Base-by-base conservation (phyloP, 2,888 invertebrate species). In the Metellina segmentata region DNA sequence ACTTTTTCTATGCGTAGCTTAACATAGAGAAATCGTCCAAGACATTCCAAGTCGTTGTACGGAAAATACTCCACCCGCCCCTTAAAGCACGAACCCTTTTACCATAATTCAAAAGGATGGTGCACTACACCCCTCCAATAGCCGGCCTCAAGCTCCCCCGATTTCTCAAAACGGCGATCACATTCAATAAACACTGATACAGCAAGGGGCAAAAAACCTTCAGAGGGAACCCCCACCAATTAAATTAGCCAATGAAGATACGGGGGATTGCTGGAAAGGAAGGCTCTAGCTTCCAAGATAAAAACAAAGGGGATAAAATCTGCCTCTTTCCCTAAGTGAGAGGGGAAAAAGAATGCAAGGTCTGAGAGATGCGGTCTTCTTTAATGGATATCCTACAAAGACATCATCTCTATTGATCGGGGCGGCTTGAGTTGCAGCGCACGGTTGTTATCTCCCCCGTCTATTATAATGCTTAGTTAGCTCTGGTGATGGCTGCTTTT, bases 391-490 rank as follows among this genome's bases (percentile, higher is more conserved):
- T 53, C 75, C 75, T 48, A 34, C 75, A 74, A 75, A 75, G 61
- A 20, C 61, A 75, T 85, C 61, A 85, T 77, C 85, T 16, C 13
- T 16, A 77, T 85, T 85, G 85, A 85, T 85, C 75, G n/a, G n/a
- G 8, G 7, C 7, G 53, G 51, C 72, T 83, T 83, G n/a, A 75
- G 85, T 75, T 51, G 19, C 71, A 72, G 13, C 48, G 71, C 51
- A 19, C 19, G n/a, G 52, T n/a, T 72, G 19, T 72, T 69, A 69
- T 70, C 52, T 16, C 51, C 49, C 48, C 48, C n/a, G 71, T 71
- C 82, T 72, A 51, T 82, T 82, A 82, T 82, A 82, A 72, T 82
- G 82, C 52, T 19, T 72, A 72, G 71, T 82, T 82, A 71, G 51
- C 0, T 81, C n/a, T 7, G 9, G 51, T 82, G 71, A 82, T 82